phyloP scores from a whole-genome alignment of 1,140 invertebrate species.

The Holotrichia oblita region DNA sequence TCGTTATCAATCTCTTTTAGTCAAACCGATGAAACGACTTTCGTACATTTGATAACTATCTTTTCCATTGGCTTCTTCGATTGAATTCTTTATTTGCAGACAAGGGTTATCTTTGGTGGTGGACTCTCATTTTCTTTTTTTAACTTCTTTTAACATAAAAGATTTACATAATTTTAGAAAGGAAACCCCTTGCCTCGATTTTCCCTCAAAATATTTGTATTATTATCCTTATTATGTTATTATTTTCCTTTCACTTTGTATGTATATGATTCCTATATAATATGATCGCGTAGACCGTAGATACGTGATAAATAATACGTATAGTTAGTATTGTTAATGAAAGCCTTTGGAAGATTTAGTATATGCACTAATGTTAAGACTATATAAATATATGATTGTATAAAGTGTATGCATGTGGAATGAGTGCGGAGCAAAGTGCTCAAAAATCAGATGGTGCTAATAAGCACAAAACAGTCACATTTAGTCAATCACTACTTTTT shows the following conservation, averaged over 20 bases:
- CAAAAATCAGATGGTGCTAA: slow-evolving; percentile 58
- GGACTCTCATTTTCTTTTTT: slow-evolving; percentile 51
- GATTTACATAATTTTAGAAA: slow-evolving; percentile 42
- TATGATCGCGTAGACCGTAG: neutral
- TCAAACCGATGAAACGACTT: slow-evolving; percentile 40
- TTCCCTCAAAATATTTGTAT: slow-evolving; percentile 23
- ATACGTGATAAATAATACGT: neutral
- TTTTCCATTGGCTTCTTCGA: slow-evolving; percentile 59
- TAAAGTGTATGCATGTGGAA: slow-evolving; percentile 59
- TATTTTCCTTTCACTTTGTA: slow-evolving; percentile 43
- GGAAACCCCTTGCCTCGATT: slow-evolving; percentile 52
- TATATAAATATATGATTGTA: slow-evolving; percentile 60
- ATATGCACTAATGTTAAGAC: slow-evolving; percentile 55
- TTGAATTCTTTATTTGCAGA: slow-evolving; percentile 48
- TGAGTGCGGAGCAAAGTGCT: slow-evolving; percentile 53
- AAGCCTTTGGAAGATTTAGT: slow-evolving; percentile 61
- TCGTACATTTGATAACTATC: slow-evolving; percentile 55
- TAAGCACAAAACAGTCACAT: slow-evolving; percentile 57
- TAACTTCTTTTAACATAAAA: slow-evolving; percentile 47
- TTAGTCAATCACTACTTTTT: slow-evolving; percentile 58
- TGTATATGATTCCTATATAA: slow-evolving; percentile 43
- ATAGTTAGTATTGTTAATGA: slow-evolving; percentile 31
- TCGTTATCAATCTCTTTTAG: slow-evolving; percentile 36
- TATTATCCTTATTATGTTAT: slow-evolving; percentile 42
- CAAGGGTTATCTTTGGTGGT: slow-evolving; percentile 59